Percentiles rank a stretch among this genome's conserved stretches.
Conservation (phyloP, 2,113 vertebrate genomes). For the Mungos mungo region DNA sequence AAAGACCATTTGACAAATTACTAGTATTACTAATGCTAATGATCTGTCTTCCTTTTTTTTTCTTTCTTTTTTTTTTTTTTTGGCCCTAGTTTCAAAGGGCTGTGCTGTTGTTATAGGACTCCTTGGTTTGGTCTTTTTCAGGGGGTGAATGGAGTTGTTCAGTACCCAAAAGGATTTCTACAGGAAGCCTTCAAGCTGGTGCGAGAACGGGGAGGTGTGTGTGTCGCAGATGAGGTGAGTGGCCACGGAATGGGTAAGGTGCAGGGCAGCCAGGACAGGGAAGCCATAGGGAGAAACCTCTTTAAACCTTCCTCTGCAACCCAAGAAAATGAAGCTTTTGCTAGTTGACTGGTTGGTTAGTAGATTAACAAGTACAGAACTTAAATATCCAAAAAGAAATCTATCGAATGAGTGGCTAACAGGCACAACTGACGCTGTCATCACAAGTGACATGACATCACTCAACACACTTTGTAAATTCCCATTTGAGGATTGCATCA, state of each 20-base stretch:
- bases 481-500: not conserved
- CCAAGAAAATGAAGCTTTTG: not conserved
- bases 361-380: not conserved
- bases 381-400: not conserved
- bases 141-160: slow-evolving; percentile 93
- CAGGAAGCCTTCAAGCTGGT: slow-evolving; percentile 91
- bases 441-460: not conserved
- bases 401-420: not conserved
- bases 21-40: not conserved
- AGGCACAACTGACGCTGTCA: not conserved
- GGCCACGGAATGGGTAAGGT: accelerated
- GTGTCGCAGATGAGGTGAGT: slow-evolving; percentile 95
- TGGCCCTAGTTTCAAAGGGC: not conserved
- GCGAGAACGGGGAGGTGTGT: slow-evolving; percentile 91
- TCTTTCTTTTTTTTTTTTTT: too few species aligned
- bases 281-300: not conserved
- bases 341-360: not conserved
- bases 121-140: slow-evolving; percentile 73
- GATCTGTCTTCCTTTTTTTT: not conserved
- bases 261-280: not conserved
- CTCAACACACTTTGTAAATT: not conserved
- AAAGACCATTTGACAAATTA: not conserved
- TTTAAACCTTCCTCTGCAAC: not conserved
- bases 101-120: not conserved
- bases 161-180: slow-evolving; percentile 94